phyloP scores from a whole-genome alignment of 2,888 invertebrate genomes.

The Deroplatys truncata region DNA sequence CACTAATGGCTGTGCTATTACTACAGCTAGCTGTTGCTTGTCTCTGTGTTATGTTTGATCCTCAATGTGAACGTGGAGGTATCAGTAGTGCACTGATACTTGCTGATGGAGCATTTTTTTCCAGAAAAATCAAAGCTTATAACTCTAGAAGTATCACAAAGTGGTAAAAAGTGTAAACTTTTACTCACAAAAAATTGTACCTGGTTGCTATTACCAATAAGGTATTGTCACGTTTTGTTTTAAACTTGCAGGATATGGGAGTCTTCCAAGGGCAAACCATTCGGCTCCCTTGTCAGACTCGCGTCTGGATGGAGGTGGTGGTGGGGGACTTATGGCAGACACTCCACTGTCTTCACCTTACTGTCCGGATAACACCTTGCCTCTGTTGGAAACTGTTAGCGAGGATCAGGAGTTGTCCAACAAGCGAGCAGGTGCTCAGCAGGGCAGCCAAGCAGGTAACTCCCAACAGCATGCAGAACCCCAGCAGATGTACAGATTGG shows the following conservation, averaged over 20 bases:
- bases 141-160: too few species aligned
- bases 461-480: neutral
- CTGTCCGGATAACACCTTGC: conserved; percentile 54
- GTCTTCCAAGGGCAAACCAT: conserved; percentile 79
- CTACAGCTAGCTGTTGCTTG: too few species aligned
- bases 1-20: too few species aligned
- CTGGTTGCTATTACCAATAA: too few species aligned
- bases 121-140: too few species aligned
- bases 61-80: too few species aligned
- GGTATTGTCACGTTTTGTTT: too few species aligned
- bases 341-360: conserved; percentile 52
- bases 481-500: neutral
- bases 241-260: conserved; percentile 66
- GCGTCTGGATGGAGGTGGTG: conserved; percentile 31
- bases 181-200: too few species aligned
- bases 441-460: neutral
- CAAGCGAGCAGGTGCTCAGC: conserved; percentile 14
- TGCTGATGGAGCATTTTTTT: too few species aligned
- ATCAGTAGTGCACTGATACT: too few species aligned
- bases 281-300: conserved; percentile 55
- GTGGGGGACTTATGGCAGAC: conserved; percentile 52
- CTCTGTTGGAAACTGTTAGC: conserved; percentile 62
- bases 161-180: too few species aligned
- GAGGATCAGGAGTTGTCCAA: conserved; percentile 60
- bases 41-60: too few species aligned